A percentile compares a stretch with the other conserved stretches of the same genome.
Evolutionary conservation across 1,140 invertebrate genomes (phyloP).

Genomic region (Bombus sibiricus): DNA sequence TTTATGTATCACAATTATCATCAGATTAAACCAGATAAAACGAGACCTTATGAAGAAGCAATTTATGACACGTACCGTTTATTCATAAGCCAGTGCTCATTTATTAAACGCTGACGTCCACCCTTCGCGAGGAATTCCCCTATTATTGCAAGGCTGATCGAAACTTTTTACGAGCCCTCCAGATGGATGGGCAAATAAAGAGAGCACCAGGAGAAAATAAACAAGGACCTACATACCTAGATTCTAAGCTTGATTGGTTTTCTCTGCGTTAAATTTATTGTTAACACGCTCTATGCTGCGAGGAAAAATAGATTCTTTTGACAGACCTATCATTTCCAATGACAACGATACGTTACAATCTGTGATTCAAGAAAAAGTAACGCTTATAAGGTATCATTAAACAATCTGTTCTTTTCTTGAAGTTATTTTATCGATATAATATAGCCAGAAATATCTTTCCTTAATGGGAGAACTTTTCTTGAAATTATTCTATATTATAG

Average conservation of each 20-base stretch:
- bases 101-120: background rate
- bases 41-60: background rate
- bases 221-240: conserved; percentile 51
- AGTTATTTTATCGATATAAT: background rate
- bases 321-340: background rate
- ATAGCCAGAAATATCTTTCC: too few relatives aligned
- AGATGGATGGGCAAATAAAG: conserved; percentile 26
- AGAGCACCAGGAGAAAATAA: conserved; percentile 33
- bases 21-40: background rate
- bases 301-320: background rate
- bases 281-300: background rate
- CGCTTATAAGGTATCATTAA: background rate
- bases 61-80: background rate
- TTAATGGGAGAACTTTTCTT: too few relatives aligned
- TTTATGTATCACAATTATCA: too few relatives aligned
- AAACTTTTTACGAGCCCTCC: conserved; percentile 19
- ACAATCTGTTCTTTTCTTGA: background rate
- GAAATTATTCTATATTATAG: too few relatives aligned
- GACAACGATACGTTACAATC: background rate
- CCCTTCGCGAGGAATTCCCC: background rate
- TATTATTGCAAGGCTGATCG: conserved; percentile 7
- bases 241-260: conserved; percentile 50
- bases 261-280: conserved; percentile 32
- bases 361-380: too few relatives aligned
- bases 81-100: background rate